Evolutionary conservation across 2,888 invertebrate genomes (phyloP), one percentile per base, ranked within the genome.

Genomic region (Agrenia bidenticulata): DNA sequence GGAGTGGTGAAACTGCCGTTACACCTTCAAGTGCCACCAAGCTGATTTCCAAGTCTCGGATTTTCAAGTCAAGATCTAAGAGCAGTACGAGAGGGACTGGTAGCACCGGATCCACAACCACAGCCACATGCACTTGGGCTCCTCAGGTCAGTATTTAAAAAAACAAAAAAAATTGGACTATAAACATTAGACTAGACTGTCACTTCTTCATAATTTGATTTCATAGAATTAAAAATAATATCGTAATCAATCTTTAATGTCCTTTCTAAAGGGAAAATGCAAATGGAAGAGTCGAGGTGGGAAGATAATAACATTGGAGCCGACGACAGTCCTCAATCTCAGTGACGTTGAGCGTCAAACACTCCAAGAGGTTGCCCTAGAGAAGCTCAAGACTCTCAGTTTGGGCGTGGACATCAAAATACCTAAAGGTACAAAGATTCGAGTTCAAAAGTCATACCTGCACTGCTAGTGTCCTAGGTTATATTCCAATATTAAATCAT

Each of bases 41-140:
- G 80, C 86, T 89, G 80, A 89, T 92, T 77, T 87, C 90, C 78
- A 90, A 89, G 82, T 61, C 73, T 1, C 89, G 89, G 80, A 88
- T 93, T 78, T 92, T 90, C 87, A 86, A 89, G 78, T 88, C 89
- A 75, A 84, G 93, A 78, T 90, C 91, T 76, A 90, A 92, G 79
- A 89, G 89, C 78, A 89, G 89, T 76, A 88, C 75, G 84, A 89
- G 77, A 72, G 78, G 66, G 65, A 77, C 59, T 24, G 67, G 63
- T 11, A 60, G 63, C 51, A 37, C 79, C 83, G 37, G 80, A n/a
- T 72, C 72, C 19, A 45, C 5, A 5, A 45, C 45, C 15, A 5
- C 15, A 15, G 4, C 5, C 2, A 77, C 83, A 85, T 85, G 85
- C 60, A 84, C 84, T 71, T 94, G 94, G 94, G 89, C 89, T 66